These are phyloP conservation scores for Zaprionus nigranus DNA, from an alignment of 1,140 invertebrate species.

Conservation along the genomic window DNA sequence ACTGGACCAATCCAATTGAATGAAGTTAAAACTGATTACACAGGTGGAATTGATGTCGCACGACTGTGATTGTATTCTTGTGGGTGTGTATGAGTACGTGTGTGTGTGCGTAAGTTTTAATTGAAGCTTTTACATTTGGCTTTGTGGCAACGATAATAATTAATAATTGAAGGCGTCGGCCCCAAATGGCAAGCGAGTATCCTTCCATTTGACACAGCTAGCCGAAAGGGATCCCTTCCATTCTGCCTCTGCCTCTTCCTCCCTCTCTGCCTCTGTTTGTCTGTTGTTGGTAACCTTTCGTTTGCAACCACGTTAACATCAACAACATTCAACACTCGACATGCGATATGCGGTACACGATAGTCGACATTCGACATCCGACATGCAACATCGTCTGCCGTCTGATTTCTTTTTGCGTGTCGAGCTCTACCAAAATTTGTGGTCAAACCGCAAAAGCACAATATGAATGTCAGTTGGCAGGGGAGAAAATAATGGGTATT, in stretches of 20 bases:
- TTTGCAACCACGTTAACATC: conserved; percentile 31
- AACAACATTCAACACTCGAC: conserved; percentile 19
- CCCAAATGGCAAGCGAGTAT: conserved; percentile 60
- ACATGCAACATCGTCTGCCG: conserved; percentile 9
- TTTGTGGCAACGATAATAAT: conserved; percentile 73
- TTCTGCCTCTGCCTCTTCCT: neutral
- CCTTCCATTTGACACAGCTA: conserved; percentile 37
- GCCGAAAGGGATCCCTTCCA: neutral
- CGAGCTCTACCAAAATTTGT: conserved; percentile 41
- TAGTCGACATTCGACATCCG: neutral
- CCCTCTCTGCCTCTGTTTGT: neutral
- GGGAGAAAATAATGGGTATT: conserved; percentile 7
- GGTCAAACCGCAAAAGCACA: conserved; percentile 53
- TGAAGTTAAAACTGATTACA: conserved; percentile 58
- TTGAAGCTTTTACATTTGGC: conserved; percentile 79
- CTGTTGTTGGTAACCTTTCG: neutral
- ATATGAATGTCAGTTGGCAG: conserved; percentile 36
- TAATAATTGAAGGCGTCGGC: conserved; percentile 70
- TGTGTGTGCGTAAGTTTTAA: conserved; percentile 63
- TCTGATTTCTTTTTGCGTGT: neutral
- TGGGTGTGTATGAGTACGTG: conserved; percentile 10
- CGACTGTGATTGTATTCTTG: neutral
- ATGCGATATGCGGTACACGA: neutral
- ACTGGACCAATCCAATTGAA: conserved; percentile 47
- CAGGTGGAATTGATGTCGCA: conserved; percentile 18